Base-by-base conservation (phyloP, 2,113 vertebrate genomes). In the Pseudopodoces humilis region DNA sequence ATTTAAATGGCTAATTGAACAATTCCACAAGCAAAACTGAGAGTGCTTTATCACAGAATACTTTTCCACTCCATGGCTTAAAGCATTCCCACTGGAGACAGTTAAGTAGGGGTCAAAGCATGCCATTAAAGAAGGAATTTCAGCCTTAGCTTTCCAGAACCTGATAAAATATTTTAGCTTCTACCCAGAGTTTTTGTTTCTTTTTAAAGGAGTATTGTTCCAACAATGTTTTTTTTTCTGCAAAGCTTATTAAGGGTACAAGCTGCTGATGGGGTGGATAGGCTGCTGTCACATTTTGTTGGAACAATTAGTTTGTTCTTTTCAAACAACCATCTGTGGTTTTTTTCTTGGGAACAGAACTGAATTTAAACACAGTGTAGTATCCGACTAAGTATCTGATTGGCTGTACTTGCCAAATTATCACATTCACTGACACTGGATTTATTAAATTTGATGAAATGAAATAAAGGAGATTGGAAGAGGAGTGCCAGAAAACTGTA, bases 401-500 rank as follows among this genome's bases (percentile, higher is more conserved):
- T 72, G 64, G 44, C 60, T 67, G 63, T 37, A 31, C 56, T 90
- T 91, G 15, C 30, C 43, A 83, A 55, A 67, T 88, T 80, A 88
- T 78, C 79, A 64, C 55, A 59, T 65, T 85, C 22, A 58, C 46
- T 70, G 31, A 86, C 80, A 70, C 0, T 37, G 11, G 39, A 44
- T 95, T 92, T 80, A 92, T 83, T 92, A 92, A 92, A 22, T 47
- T 75, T 86, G 68, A 86, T 86, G 44, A 86, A 93, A 92, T 43
- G 15, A 90, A 95, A 68, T 47, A 47, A 56, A 64, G 27, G 28
- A 47, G 9, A 22, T 31, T 59, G 35, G 52, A 70, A 92, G 67
- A 80, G 67, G 88, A 92, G 37, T 92, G 94, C 67, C 79, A 74
- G 68, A 41, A 59, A 86, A 90, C 92, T 94, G 67, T 86, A 96